phyloP scores from a whole-genome alignment of 2,888 invertebrate species.

The Sympetrum striolatum region DNA sequence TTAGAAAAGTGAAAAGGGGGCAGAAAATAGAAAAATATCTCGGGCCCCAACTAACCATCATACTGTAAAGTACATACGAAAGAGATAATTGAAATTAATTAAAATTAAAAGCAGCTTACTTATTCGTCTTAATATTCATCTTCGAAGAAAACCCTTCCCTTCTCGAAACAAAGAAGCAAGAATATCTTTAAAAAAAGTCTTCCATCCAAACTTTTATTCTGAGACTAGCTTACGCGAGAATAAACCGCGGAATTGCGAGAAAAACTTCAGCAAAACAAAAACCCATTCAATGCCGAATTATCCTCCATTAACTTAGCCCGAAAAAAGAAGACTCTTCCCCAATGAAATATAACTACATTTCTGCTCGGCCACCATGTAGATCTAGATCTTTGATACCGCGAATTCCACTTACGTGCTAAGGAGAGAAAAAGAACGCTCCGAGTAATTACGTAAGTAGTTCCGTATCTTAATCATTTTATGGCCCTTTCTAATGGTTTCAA shows the following conservation, averaged over 20 bases:
- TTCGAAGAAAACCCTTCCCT: too few species aligned
- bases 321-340: background rate
- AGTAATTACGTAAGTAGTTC: background rate
- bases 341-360: background rate
- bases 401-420: background rate
- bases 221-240: too few species aligned
- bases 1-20: too few species aligned
- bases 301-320: background rate
- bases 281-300: background rate
- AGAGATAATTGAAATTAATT: background rate
- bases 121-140: too few species aligned
- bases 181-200: background rate
- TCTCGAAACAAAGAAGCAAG: background rate
- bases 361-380: background rate
- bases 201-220: background rate
- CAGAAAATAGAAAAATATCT: too few species aligned
- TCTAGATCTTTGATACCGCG: background rate
- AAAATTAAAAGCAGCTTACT: background rate
- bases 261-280: background rate
- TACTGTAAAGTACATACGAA: background rate
- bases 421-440: background rate
- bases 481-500: background rate
- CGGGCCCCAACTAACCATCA: too few species aligned
- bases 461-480: slow-evolving; percentile 15
- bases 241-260: background rate